Evolutionary conservation across 1,140 invertebrate genomes (phyloP).

Genomic region (Monomorium pharaonis): DNA sequence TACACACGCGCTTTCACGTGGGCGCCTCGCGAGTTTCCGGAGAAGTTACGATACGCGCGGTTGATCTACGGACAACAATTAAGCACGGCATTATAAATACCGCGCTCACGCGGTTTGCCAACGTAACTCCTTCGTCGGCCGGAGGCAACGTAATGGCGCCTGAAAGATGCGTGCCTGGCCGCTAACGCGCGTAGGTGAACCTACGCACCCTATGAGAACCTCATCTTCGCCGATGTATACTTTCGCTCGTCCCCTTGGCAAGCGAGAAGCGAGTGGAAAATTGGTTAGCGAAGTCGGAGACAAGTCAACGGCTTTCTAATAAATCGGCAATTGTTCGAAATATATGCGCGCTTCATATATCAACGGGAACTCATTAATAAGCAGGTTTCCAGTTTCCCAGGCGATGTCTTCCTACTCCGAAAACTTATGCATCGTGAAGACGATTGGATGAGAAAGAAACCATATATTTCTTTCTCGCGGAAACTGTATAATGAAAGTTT

Average conservation of each 20-base stretch:
- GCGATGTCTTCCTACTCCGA: background rate
- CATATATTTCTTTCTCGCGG: background rate
- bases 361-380: constrained; percentile 2
- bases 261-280: background rate
- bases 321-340: constrained; percentile 38
- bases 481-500: background rate
- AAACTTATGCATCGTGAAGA: constrained; percentile 21
- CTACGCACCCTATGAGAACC: constrained; percentile 67
- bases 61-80: constrained; percentile 79
- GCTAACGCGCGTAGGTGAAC: constrained; percentile 61
- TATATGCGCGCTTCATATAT: constrained; percentile 32
- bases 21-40: constrained; percentile 72
- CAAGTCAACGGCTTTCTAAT: constrained; percentile 41
- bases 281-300: constrained; percentile 40
- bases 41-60: constrained; percentile 72
- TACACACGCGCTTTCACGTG: constrained; percentile 66
- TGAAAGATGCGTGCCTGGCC: constrained; percentile 60
- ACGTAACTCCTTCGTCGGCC: constrained; percentile 69
- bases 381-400: constrained; percentile 34
- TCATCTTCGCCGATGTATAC: constrained; percentile 48
- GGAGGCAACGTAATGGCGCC: constrained; percentile 68
- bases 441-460: background rate
- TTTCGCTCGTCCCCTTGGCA: background rate
- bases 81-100: constrained; percentile 77
- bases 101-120: constrained; percentile 58